These are phyloP conservation scores for Sebastes hubbsi DNA, from an alignment of 2,797 vertebrate genomes.

Conservation along the genomic window DNA sequence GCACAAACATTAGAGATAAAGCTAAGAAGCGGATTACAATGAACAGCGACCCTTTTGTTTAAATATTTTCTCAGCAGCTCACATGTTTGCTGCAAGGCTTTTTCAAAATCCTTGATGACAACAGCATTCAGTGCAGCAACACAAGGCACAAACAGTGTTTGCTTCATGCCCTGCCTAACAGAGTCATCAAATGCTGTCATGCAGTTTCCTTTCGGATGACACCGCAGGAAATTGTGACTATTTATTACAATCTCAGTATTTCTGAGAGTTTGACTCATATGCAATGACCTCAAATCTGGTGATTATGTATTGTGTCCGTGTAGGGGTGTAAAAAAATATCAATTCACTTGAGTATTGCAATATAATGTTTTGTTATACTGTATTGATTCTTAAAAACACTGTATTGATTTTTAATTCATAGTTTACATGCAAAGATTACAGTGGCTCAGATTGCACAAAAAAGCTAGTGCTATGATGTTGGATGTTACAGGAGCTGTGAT, in stretches of 20 bases:
- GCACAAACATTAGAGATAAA: background rate
- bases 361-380: no score
- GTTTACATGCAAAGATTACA: no score
- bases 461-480: no score
- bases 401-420: no score
- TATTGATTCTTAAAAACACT: no score
- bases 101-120: constrained; percentile 19
- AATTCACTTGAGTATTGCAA: no score
- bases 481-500: no score
- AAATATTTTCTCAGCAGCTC: constrained; percentile 35
- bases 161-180: background rate
- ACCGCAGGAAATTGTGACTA: background rate
- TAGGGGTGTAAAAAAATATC: background rate
- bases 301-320: background rate
- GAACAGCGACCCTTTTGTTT: constrained; percentile 64
- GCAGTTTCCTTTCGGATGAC: background rate
- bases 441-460: no score
- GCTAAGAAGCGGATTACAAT: constrained; percentile 35
- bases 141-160: background rate
- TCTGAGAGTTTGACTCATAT: background rate
- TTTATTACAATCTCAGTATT: background rate
- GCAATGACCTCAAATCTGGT: background rate
- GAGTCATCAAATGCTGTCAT: background rate
- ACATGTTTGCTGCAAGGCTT: constrained; percentile 36
- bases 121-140: background rate